These are phyloP conservation scores for Magallana nippona DNA, from an alignment of 2,888 invertebrate species.

Conservation along the genomic window DNA sequence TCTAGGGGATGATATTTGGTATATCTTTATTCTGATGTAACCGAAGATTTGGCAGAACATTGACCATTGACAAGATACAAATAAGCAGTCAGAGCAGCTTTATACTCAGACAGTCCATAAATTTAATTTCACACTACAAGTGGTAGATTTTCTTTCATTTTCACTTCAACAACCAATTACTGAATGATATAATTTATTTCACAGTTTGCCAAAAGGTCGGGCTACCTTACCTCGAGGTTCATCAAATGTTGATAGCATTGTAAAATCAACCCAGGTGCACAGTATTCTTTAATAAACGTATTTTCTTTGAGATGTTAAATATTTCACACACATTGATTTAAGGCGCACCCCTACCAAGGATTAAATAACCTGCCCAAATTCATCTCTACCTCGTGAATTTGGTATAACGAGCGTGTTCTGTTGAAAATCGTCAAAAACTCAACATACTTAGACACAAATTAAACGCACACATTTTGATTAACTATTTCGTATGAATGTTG, in stretches of 20 bases:
- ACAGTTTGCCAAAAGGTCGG: neutral
- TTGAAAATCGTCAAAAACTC: too few relatives aligned
- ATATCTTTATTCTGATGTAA: constrained; percentile 19
- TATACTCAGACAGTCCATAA: constrained; percentile 14
- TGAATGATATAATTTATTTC: constrained; percentile 15
- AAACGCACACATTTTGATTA: too few relatives aligned
- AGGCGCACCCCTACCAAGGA: neutral
- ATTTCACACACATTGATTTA: constrained; percentile 15
- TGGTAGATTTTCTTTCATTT: constrained; percentile 26
- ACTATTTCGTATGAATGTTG: too few relatives aligned
- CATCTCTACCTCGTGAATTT: neutral
- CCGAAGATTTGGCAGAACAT: constrained; percentile 5
- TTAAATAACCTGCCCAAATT: constrained; percentile 1
- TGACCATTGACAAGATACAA: constrained; percentile 5
- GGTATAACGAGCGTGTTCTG: neutral
- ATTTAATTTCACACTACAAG: constrained; percentile 24
- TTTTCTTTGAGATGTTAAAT: neutral
- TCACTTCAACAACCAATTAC: constrained; percentile 33
- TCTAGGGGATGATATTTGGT: neutral
- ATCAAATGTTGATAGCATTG: neutral
- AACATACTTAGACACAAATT: too few relatives aligned
- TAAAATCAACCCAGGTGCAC: constrained; percentile 7
- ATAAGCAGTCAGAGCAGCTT: neutral
- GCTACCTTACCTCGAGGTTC: neutral
- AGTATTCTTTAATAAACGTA: neutral